These are phyloP conservation scores for Ellobius talpinus DNA, from an alignment of 2,113 vertebrate species.

Conservation along the genomic window DNA sequence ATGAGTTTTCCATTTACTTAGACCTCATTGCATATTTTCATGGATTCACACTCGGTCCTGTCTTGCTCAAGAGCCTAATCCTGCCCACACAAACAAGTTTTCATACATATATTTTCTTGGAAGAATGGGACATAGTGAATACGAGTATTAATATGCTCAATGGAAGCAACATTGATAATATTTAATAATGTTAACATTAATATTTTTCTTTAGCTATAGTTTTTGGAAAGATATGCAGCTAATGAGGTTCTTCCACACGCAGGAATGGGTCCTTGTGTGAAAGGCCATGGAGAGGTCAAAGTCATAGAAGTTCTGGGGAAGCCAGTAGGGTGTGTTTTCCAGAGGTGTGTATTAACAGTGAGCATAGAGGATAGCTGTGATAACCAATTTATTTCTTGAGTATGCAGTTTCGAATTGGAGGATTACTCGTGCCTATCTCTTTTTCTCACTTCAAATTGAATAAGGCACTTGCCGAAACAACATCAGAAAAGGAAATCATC, in stretches of 20 bases:
- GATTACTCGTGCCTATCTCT: slow-evolving; percentile 2
- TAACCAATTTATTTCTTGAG: neutral
- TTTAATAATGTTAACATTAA: neutral
- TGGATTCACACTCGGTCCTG: neutral
- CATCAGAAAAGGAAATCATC: neutral
- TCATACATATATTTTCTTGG: neutral
- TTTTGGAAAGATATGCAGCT: neutral
- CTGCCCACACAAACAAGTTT: neutral
- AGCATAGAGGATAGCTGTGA: neutral
- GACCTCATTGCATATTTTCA: neutral
- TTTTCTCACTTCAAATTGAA: slow-evolving; percentile 48
- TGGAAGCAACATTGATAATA: neutral
- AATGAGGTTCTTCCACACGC: neutral
- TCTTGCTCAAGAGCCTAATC: neutral
- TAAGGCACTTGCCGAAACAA: neutral
- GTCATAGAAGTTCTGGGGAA: neutral
- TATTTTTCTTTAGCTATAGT: neutral
- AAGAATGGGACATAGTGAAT: neutral
- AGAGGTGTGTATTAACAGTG: neutral
- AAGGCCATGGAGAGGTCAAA: neutral
- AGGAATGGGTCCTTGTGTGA: neutral
- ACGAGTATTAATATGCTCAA: neutral
- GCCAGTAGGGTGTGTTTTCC: neutral
- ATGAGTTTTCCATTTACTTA: neutral
- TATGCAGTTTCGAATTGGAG: neutral